Percentiles rank a stretch among this genome's conserved stretches.
These are phyloP conservation scores for Andrena cerasifolii DNA, from an alignment of 1,140 invertebrate genomes.

Conservation along the genomic window DNA sequence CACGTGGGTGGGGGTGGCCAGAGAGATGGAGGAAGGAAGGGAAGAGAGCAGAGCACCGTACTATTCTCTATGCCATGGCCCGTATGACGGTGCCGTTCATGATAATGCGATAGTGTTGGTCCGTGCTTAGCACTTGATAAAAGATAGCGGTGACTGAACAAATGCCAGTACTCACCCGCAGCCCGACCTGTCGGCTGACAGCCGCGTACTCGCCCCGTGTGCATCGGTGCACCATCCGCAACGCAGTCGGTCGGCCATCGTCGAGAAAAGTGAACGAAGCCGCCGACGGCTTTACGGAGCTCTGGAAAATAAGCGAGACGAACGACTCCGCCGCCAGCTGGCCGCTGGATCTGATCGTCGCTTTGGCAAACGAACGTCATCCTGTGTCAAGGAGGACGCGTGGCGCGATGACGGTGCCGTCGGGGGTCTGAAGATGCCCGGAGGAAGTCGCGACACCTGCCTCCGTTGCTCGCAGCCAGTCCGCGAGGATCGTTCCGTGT, in stretches of 20 bases:
- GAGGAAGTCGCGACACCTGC: background rate
- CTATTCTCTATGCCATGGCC: constrained; percentile 62
- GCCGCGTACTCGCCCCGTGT: constrained; percentile 39
- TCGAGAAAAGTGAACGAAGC: background rate
- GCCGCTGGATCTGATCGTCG: no score
- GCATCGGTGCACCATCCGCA: constrained; percentile 15
- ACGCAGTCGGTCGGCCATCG: background rate
- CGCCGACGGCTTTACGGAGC: background rate
- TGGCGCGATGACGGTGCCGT: constrained; percentile 9
- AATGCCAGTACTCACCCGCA: constrained; percentile 71
- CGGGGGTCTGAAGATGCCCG: background rate
- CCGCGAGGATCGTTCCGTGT: background rate
- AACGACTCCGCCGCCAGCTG: background rate
- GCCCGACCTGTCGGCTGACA: constrained; percentile 34
- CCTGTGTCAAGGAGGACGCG: background rate
- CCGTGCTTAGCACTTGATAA: constrained; percentile 80
- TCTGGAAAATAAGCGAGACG: background rate
- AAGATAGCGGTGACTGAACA: constrained; percentile 79
- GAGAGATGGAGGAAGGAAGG: constrained; percentile 60
- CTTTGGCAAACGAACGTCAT: no score
- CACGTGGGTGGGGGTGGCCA: constrained; percentile 65
- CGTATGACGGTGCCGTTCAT: constrained; percentile 72
- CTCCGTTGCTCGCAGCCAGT: background rate
- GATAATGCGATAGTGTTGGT: constrained; percentile 77
- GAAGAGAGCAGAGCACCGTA: constrained; percentile 54